Conservation (phyloP, 1,140 invertebrate species). For the Marisa cornuarietis region DNA sequence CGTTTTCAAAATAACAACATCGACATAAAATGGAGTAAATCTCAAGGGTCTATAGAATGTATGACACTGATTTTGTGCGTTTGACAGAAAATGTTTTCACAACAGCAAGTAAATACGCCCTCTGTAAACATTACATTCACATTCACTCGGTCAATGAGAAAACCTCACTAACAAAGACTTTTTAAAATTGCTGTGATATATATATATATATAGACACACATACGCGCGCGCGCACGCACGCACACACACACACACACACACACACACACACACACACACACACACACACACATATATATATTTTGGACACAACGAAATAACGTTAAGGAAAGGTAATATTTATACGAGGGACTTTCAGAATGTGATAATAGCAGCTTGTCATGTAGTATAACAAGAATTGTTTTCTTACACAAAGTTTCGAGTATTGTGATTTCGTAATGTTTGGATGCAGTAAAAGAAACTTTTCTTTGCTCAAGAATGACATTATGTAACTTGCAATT, state of each 20-base stretch:
- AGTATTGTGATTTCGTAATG: too few relatives aligned
- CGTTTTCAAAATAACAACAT: too few relatives aligned
- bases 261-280: conserved; percentile 7
- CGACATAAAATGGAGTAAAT: too few relatives aligned
- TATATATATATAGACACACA: too few relatives aligned
- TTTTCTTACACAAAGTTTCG: not conserved
- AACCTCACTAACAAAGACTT: not conserved
- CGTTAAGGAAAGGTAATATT: not conserved
- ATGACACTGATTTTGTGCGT: too few relatives aligned
- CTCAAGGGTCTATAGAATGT: too few relatives aligned
- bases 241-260: not conserved
- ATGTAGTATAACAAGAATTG: not conserved
- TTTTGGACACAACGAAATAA: not conserved
- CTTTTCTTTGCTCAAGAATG: too few relatives aligned
- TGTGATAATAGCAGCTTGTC: not conserved
- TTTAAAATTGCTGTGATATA: too few relatives aligned
- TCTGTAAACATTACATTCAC: not conserved
- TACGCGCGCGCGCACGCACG: too few relatives aligned
- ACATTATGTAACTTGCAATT: too few relatives aligned
- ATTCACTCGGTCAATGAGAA: not conserved
- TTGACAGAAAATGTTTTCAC: too few relatives aligned
- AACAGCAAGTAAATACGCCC: not conserved
- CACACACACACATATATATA: conserved; percentile 8
- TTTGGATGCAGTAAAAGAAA: too few relatives aligned
- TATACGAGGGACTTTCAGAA: not conserved